These are phyloP conservation scores for Branchipolynoe longqiensis DNA, from an alignment of 2,888 invertebrate genomes.

Conservation along the genomic window DNA sequence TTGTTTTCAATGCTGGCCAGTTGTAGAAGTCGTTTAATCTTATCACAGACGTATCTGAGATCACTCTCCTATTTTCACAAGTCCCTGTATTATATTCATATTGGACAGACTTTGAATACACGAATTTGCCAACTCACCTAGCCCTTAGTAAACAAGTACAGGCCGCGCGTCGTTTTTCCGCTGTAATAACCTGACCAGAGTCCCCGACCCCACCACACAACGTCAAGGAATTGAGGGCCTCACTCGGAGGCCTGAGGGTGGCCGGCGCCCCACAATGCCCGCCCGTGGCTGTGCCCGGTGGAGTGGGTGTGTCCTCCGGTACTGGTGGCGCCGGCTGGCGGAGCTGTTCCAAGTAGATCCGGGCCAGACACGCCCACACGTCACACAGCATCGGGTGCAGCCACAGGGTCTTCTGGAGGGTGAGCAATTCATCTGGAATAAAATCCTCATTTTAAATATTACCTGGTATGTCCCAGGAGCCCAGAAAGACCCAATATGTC, in stretches of 20 bases:
- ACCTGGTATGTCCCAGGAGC: background rate
- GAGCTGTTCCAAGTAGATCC: background rate
- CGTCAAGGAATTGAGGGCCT: background rate
- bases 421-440: conserved; percentile 7
- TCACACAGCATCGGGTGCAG: conserved; percentile 17
- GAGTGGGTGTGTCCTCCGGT: background rate
- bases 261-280: background rate
- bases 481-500: background rate
- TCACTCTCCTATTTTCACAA: too few relatives aligned
- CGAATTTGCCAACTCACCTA: background rate
- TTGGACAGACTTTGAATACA: background rate
- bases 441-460: background rate
- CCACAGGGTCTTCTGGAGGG: conserved; percentile 12
- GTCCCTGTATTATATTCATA: background rate
- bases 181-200: background rate
- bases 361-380: background rate
- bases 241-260: background rate
- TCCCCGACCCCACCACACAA: background rate
- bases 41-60: background rate
- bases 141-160: conserved; percentile 4
- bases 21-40: background rate
- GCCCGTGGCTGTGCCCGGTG: background rate
- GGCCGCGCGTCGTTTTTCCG: background rate
- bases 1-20: background rate
- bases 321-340: background rate